These are phyloP conservation scores for Machimus rusticus DNA, from an alignment of 2,888 invertebrate species.

Conservation along the genomic window DNA sequence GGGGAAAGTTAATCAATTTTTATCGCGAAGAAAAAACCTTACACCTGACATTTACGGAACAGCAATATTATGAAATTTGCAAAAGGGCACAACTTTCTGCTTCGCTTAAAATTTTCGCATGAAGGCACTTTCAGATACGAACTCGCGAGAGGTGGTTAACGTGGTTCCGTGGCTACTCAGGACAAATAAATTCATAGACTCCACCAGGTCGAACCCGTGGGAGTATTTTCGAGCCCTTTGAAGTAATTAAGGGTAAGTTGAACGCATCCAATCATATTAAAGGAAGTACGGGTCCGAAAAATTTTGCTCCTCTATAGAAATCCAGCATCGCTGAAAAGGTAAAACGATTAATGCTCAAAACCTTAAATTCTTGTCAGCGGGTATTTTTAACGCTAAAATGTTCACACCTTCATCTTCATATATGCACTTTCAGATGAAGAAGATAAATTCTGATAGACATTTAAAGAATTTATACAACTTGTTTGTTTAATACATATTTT, in stretches of 20 bases:
- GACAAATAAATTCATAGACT: not conserved
- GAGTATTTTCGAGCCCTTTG: not conserved
- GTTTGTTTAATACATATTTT: too few relatives aligned
- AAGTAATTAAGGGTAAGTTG: not conserved
- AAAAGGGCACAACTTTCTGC: not conserved
- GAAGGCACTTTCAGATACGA: not conserved
- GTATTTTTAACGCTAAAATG: not conserved
- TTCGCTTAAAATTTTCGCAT: constrained; percentile 5
- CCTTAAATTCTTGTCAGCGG: not conserved
- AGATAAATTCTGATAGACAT: too few relatives aligned
- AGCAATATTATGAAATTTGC: not conserved
- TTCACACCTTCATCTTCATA: not conserved
- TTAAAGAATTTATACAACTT: too few relatives aligned
- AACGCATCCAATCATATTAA: not conserved
- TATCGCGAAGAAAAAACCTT: not conserved
- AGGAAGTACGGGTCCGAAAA: not conserved
- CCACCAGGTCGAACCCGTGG: not conserved
- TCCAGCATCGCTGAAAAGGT: not conserved
- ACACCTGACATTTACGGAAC: not conserved
- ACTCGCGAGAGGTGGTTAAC: not conserved
- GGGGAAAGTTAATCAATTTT: not conserved
- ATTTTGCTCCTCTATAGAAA: not conserved
- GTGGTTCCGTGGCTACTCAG: not conserved
- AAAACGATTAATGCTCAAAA: not conserved
- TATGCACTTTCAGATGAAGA: not conserved